These are phyloP conservation scores for Agapostemon virescens DNA, from an alignment of 2,888 invertebrate genomes.

Conservation along the genomic window DNA sequence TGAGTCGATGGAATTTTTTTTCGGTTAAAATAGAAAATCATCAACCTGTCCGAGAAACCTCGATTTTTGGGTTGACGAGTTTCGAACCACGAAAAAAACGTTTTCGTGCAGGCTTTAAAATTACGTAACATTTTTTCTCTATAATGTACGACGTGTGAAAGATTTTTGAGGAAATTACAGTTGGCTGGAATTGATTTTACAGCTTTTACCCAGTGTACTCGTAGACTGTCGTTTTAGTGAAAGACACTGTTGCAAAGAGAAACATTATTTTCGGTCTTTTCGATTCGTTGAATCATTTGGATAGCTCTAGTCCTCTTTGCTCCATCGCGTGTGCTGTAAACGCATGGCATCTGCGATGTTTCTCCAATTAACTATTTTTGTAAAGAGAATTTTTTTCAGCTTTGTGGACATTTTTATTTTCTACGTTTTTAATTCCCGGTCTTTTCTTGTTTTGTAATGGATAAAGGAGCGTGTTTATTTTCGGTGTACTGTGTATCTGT, in stretches of 20 bases:
- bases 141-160: background rate
- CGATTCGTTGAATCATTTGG: background rate
- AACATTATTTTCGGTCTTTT: background rate
- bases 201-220: too few species aligned
- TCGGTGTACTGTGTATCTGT: background rate
- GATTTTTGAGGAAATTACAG: too few species aligned
- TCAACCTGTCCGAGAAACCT: background rate
- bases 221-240: too few species aligned
- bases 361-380: background rate
- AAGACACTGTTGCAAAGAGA: background rate
- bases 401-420: background rate
- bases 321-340: background rate
- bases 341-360: background rate
- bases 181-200: too few species aligned
- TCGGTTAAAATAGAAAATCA: background rate
- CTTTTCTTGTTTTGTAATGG: background rate
- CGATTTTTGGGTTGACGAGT: background rate
- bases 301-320: background rate
- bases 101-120: too few species aligned
- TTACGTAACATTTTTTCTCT: too few species aligned
- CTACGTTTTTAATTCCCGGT: background rate
- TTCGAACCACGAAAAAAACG: too few species aligned
- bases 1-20: constrained; percentile 29
- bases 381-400: background rate
- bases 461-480: background rate